Evolutionary conservation across 2,888 invertebrate genomes (phyloP), one percentile per base, ranked within the genome.

Genomic region (Salticus scenicus): DNA sequence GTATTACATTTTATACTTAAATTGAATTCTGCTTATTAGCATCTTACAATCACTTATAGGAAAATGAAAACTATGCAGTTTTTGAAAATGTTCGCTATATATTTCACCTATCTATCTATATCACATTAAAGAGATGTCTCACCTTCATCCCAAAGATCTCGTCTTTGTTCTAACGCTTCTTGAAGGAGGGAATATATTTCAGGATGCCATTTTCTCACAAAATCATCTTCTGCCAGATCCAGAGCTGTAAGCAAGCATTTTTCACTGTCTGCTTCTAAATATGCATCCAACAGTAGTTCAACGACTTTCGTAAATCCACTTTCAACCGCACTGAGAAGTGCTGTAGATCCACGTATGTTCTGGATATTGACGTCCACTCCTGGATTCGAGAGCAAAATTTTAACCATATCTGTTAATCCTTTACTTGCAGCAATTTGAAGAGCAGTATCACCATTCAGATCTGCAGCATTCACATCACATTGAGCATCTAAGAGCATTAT

Each of bases 341-440:
- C 76, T 8, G 87, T 81, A 7, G 77, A 67, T 4, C 87, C 88
- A 5, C 70, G 63, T 5, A 72, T 74, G 63, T 88, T 88, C 42
- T 72, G 81, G 1, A 79, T n/a, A 30, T 82, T 80, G 0, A 86
- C 71, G 20, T 88, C 79, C 4, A 86, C 51, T 1, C 71, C 66
- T 0, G 75, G 71, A 64, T 70, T 41, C 0, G 76, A 69, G 2
- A 82, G 63, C n/a, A 88, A 33, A 8, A 70, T 47, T 10, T 41
- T 42, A 12, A 88, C 88, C 73, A 88, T 84, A 28, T 71, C 72
- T 12, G 51, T 30, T 28, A 85, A 28, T 12, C 88, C 88, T 83
- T 87, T 88, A 24, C 89, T 87, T 20, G 89, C 86, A 14, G 88
- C 89, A 14, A 89, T 73, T 57, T 89, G 89, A 1, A 89, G 75